These are phyloP conservation scores for Balaeniceps rex DNA, from an alignment of 2,113 vertebrate species.

Conservation along the genomic window DNA sequence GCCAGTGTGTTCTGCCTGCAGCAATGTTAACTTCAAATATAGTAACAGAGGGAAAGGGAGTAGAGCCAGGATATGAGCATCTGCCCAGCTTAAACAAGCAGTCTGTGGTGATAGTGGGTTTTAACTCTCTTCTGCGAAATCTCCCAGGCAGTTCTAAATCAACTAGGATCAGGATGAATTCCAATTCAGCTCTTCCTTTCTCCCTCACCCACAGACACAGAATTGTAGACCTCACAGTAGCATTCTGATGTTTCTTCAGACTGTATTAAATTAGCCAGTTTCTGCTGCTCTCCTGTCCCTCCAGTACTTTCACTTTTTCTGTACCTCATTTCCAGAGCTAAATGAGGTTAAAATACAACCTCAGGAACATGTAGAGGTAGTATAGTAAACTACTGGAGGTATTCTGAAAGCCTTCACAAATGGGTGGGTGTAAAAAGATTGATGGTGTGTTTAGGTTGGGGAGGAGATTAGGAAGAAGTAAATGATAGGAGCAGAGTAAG, in stretches of 20 bases:
- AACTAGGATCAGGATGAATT: background rate
- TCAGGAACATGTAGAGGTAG: background rate
- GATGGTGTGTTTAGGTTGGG: background rate
- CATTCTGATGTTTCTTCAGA: background rate
- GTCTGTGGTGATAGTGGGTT: background rate
- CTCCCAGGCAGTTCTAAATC: background rate
- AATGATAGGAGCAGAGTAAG: background rate
- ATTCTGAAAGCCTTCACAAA: background rate
- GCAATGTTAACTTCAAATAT: background rate
- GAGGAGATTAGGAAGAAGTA: background rate
- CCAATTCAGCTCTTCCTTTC: background rate
- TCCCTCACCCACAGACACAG: background rate
- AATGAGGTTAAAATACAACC: background rate
- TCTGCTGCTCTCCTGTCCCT: background rate
- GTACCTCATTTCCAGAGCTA: background rate
- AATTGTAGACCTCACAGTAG: background rate
- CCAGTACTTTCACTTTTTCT: background rate
- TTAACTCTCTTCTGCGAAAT: background rate
- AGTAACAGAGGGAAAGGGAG: background rate
- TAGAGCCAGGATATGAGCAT: background rate
- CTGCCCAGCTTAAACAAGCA: background rate
- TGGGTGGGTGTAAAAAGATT: background rate
- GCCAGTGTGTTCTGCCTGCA: background rate
- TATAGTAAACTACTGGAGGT: background rate
- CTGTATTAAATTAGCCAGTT: background rate